These are phyloP conservation scores for Caenorhabditis afra DNA, from an alignment of 2,888 invertebrate genomes.

Conservation along the genomic window DNA sequence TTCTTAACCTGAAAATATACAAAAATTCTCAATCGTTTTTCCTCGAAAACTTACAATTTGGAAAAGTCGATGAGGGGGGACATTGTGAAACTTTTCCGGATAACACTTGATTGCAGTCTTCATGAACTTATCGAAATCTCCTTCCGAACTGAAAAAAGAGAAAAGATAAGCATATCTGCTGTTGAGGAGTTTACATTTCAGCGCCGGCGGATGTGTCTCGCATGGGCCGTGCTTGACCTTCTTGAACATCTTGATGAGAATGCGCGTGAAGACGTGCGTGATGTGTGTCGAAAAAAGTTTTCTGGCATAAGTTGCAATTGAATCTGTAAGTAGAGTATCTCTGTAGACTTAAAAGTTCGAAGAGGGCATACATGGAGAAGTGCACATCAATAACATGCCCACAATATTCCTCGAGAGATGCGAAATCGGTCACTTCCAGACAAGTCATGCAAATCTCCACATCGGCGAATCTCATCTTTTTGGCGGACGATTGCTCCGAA, in stretches of 20 bases:
- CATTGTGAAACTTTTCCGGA: constrained; percentile 28
- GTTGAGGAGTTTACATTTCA: no score
- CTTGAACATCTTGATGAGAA: neutral
- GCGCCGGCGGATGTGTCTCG: no score
- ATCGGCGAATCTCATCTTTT: constrained; percentile 11
- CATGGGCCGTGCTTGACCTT: neutral
- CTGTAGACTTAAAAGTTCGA: neutral
- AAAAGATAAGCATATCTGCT: neutral
- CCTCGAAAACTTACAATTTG: constrained; percentile 10
- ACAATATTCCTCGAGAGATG: constrained; percentile 10
- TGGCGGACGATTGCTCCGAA: neutral
- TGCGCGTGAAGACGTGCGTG: neutral
- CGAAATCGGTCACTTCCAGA: neutral
- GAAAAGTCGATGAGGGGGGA: neutral
- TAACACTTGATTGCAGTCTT: constrained; percentile 5
- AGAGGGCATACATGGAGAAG: neutral
- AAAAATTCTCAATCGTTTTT: neutral
- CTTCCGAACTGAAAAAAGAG: constrained; percentile 15
- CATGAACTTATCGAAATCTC: constrained; percentile 6
- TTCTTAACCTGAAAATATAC: constrained; percentile 21
- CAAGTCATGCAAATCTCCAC: constrained; percentile 18
- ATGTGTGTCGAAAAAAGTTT: neutral
- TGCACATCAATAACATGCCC: constrained; percentile 12
- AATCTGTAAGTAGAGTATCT: constrained; percentile 1
- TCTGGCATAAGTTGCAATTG: constrained; percentile 5